Evolutionary conservation across 2,113 vertebrate species (phyloP).

Genomic region (Nothobranchius furzeri): DNA sequence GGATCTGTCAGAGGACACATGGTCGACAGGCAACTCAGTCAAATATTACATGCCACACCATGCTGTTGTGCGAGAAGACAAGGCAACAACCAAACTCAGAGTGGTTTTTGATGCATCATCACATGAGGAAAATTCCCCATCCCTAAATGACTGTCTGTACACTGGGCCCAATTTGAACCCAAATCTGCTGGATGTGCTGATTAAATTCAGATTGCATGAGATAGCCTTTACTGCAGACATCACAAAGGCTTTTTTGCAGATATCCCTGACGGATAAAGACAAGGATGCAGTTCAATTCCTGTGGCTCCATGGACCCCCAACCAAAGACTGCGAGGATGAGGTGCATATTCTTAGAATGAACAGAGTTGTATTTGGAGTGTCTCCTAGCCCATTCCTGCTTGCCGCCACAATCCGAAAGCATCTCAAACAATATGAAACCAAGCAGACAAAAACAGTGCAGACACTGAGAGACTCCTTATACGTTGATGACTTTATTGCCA

Average conservation of each 20-base stretch:
- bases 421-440: neutral
- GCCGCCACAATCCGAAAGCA: neutral
- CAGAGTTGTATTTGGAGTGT: neutral
- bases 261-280: neutral
- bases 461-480: neutral
- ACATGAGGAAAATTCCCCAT: neutral
- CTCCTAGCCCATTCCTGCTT: neutral
- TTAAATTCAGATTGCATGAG: neutral
- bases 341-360: neutral
- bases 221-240: neutral
- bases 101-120: conserved; percentile 1
- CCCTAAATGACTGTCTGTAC: neutral
- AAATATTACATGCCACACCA: conserved; percentile 2
- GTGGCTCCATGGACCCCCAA: neutral
- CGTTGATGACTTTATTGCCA: neutral
- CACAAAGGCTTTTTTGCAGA: neutral
- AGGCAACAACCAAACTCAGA: neutral
- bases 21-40: neutral
- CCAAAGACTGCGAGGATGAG: neutral
- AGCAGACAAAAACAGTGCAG: neutral
- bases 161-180: neutral
- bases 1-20: too few species aligned
- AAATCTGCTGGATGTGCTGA: neutral
- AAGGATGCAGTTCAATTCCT: neutral
- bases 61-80: conserved; percentile 1